Base-by-base conservation (phyloP, 2,888 invertebrate species). In the Parnassius orleans region DNA sequence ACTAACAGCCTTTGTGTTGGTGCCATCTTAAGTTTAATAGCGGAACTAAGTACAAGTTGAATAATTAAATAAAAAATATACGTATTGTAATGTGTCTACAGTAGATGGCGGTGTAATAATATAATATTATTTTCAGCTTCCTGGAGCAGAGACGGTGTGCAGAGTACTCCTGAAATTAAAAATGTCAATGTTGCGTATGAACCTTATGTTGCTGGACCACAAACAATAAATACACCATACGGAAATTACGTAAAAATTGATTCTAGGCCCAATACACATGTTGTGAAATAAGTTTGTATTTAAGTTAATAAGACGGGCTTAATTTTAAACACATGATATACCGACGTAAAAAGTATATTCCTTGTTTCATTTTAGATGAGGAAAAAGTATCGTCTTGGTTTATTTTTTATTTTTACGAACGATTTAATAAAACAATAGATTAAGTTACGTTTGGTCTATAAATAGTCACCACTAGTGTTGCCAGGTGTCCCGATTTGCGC, bases 171-270 rank as follows among this genome's bases (percentile, higher is more conserved):
- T 0, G 80, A 81, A 9, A 63, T 69, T 0, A 78, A 80, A 54
- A 75, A 72, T 3, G 63, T 77, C 0, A 80, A 81, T 41, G 65
- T 78, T 15, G 69, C 77, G 0, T 65, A 77, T 7, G 82, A 84
- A 41, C 83, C 84, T 0, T 82, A 83, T 57, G 65, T 73, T 2
- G 72, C 70, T 2, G 87, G 81, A 44, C 89, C 89, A 10, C 87
- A 85, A 60, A 89, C 88, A 2, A 86, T 89, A 9, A 86, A 83
- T 68, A 89, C 89, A 0, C 89, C 89, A 0, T 89, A 81, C 54
- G 89, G 89, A 3, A 81, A 86, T 59, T 88, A 88, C 47, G 74
- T 87, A 41, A 84, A 77, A 64, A 72, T 77, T 0, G 73, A 71
- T 15, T 67, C 70, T 14, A 57, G 24, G 44, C 55, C 19, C 10